These are phyloP conservation scores for Mactra quadrangularis DNA, from an alignment of 1,140 invertebrate species.

Conservation along the genomic window DNA sequence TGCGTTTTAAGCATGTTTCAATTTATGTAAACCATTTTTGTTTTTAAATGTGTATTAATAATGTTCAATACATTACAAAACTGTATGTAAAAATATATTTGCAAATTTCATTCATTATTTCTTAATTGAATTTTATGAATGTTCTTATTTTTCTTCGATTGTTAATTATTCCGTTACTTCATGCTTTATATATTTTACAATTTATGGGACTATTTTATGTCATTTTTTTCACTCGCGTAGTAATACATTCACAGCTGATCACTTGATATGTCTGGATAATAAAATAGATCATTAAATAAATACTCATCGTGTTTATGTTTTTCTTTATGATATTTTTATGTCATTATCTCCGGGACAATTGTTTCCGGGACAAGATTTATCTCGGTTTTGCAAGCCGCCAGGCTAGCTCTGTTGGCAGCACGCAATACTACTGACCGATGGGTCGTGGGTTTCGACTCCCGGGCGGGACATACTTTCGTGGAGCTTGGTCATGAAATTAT, in stretches of 20 bases:
- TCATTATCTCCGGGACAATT: too few relatives aligned
- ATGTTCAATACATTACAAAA: not conserved
- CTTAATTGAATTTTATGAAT: not conserved
- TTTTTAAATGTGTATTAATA: not conserved
- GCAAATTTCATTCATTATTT: not conserved
- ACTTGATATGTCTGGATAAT: constrained; percentile 50
- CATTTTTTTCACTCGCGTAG: constrained; percentile 55
- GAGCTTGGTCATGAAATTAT: too few relatives aligned
- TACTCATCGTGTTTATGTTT: too few relatives aligned
- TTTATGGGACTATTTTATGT: constrained; percentile 34
- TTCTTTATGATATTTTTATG: too few relatives aligned
- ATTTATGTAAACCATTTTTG: not conserved
- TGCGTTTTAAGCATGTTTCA: too few relatives aligned
- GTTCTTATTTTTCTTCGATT: constrained; percentile 8
- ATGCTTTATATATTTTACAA: constrained; percentile 37
- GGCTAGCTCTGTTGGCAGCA: too few relatives aligned
- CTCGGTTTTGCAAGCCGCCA: too few relatives aligned
- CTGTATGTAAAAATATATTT: not conserved
- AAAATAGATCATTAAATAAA: constrained; percentile 41
- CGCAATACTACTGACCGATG: too few relatives aligned
- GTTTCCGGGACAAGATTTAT: too few relatives aligned
- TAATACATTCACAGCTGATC: constrained; percentile 57
- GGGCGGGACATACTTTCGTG: too few relatives aligned
- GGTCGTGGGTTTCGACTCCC: too few relatives aligned
- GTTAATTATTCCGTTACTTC: constrained; percentile 12